Evolutionary conservation across 2,888 invertebrate genomes (phyloP).

Genomic region (Hirtodrosophila duncani): DNA sequence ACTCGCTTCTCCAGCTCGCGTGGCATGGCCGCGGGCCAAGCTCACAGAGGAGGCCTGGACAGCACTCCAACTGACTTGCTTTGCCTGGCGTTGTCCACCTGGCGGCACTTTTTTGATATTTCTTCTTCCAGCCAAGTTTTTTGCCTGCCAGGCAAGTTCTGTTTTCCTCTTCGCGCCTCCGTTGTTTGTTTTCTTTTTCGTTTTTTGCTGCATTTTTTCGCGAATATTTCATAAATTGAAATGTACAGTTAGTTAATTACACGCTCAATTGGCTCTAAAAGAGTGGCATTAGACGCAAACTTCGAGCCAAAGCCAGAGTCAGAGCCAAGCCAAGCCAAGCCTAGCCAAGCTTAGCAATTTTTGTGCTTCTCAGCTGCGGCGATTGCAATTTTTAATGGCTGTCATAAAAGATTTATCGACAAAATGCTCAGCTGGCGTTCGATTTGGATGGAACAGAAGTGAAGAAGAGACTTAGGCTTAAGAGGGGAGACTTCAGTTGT

Average conservation of each 20-base stretch:
- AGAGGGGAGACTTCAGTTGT: too few species aligned
- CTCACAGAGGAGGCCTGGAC: neutral
- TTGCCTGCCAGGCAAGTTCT: slow-evolving; percentile 28
- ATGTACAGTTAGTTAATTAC: slow-evolving; percentile 73
- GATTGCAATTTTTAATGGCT: slow-evolving; percentile 46
- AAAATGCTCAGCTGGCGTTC: slow-evolving; percentile 32
- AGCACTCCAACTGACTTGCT: slow-evolving; percentile 11
- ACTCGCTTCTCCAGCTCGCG: slow-evolving; percentile 21
- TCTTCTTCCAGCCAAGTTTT: slow-evolving; percentile 17
- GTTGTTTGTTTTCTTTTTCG: slow-evolving; percentile 23
- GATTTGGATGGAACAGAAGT: too few species aligned
- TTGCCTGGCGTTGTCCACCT: slow-evolving; percentile 49
- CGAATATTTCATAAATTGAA: slow-evolving; percentile 67
- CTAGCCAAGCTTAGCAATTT: slow-evolving; percentile 40
- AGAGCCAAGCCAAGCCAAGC: slow-evolving; percentile 8
- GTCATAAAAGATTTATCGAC: slow-evolving; percentile 59
- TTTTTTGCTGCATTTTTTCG: slow-evolving; percentile 22
- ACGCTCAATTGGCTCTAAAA: slow-evolving; percentile 65
- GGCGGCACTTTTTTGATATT: slow-evolving; percentile 44
- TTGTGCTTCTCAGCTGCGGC: slow-evolving; percentile 27
- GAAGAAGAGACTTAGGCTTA: too few species aligned
- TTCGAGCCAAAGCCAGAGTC: neutral
- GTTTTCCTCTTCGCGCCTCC: neutral
- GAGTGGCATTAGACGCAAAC: slow-evolving; percentile 50
- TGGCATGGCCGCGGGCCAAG: slow-evolving; percentile 39